Conservation (phyloP, 2,888 invertebrate species). For the Caenorhabditis zanzibari region DNA sequence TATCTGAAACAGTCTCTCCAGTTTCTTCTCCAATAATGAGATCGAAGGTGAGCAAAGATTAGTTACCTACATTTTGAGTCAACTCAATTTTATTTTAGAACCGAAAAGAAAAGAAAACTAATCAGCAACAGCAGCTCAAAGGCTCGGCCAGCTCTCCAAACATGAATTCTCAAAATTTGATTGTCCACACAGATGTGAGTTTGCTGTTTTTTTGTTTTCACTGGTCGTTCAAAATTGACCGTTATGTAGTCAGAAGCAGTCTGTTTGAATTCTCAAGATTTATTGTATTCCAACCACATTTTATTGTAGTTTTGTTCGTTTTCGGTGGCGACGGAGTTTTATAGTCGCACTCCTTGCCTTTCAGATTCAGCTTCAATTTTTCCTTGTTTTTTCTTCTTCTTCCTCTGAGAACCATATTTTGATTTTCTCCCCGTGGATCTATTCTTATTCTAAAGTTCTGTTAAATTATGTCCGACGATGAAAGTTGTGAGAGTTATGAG, state of each 20-base stretch:
- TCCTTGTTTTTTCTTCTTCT: not conserved
- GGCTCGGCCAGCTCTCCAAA: constrained; percentile 44
- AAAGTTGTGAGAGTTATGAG: not conserved
- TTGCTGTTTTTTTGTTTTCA: not conserved
- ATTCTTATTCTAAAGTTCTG: not conserved
- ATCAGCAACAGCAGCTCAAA: constrained; percentile 41
- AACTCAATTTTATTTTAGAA: constrained; percentile 22
- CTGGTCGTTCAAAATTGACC: not conserved
- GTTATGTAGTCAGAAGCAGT: constrained; percentile 23
- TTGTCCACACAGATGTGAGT: constrained; percentile 35
- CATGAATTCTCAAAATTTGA: constrained; percentile 42
- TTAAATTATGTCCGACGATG: constrained; percentile 14
- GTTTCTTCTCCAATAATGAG: constrained; percentile 38
- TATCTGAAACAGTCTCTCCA: constrained; percentile 48
- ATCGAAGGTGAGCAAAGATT: constrained; percentile 25
- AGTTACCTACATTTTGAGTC: too few relatives aligned
- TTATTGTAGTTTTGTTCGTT: not conserved
- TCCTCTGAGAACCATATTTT: not conserved
- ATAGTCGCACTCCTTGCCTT: constrained; percentile 24
- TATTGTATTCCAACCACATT: constrained; percentile 15
- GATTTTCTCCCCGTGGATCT: not conserved
- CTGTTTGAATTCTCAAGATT: not conserved
- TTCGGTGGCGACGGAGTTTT: constrained; percentile 1
- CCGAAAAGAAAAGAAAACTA: constrained; percentile 37
- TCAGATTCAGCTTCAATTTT: constrained; percentile 18